Conservation (phyloP, 2,113 vertebrate species). For the Crotalus horridus region DNA sequence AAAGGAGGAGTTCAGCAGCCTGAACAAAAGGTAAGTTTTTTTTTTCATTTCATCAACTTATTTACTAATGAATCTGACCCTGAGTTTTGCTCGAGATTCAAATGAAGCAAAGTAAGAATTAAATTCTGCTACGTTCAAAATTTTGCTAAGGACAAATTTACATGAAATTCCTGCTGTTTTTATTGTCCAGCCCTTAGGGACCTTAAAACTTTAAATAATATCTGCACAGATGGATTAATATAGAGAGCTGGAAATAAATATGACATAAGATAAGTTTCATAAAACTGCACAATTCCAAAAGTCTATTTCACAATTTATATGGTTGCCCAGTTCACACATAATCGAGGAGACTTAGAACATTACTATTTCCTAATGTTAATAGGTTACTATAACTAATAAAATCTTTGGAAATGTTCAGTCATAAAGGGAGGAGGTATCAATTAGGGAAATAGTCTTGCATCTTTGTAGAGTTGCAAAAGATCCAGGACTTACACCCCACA, state of each 20-base stretch:
- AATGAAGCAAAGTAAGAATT: not conserved
- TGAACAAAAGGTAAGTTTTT: slow-evolving; percentile 50
- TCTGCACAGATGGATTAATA: not conserved
- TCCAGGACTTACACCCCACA: not conserved
- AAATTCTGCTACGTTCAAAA: not conserved
- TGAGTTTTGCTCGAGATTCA: not conserved
- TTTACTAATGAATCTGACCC: not conserved
- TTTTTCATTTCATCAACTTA: not conserved
- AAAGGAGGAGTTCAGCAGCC: not conserved
- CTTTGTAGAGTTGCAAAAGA: not conserved
- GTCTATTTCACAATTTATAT: not conserved
- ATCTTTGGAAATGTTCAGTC: not conserved
- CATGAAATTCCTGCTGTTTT: not conserved
- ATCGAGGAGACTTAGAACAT: not conserved
- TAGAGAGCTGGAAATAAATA: not conserved
- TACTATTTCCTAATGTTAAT: not conserved
- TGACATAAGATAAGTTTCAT: not conserved
- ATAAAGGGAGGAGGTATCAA: not conserved
- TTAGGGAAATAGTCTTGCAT: not conserved
- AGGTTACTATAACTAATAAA: not conserved
- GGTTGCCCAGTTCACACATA: not conserved
- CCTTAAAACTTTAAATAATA: not conserved
- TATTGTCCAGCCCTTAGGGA: not conserved
- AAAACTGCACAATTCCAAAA: not conserved
- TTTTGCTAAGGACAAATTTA: not conserved